Conservation (phyloP, 1,140 invertebrate genomes). For the Maniola jurtina region DNA sequence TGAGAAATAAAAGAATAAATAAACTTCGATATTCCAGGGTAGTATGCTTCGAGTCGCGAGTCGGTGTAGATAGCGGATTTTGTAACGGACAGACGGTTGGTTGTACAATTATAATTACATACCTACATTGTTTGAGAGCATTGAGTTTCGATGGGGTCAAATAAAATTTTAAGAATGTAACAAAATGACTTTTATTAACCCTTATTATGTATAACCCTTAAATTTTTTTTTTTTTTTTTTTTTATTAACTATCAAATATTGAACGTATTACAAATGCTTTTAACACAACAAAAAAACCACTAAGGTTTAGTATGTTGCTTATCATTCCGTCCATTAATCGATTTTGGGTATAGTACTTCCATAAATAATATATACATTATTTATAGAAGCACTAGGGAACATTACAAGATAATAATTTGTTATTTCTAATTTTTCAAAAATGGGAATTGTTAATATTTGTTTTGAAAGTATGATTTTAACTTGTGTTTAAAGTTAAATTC, state of each 20-base stretch:
- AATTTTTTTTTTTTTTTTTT: neutral
- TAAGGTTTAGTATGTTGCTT: too few relatives aligned
- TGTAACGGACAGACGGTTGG: constrained; percentile 60
- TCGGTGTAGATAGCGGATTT: constrained; percentile 55
- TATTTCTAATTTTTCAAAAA: too few relatives aligned
- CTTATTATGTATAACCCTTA: constrained; percentile 15
- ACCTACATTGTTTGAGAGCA: constrained; percentile 60
- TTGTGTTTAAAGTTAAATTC: too few relatives aligned
- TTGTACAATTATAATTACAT: constrained; percentile 36
- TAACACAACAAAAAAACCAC: too few relatives aligned
- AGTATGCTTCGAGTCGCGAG: constrained; percentile 40
- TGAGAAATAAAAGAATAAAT: neutral
- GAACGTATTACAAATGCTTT: too few relatives aligned
- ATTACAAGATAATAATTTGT: too few relatives aligned
- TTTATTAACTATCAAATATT: too few relatives aligned
- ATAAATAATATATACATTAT: too few relatives aligned
- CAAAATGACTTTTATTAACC: constrained; percentile 50
- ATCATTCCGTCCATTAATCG: too few relatives aligned
- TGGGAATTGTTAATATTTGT: too few relatives aligned
- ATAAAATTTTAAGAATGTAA: constrained; percentile 75
- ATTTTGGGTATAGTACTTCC: too few relatives aligned
- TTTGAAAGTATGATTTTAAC: neutral
- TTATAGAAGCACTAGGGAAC: too few relatives aligned
- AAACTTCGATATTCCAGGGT: constrained; percentile 25
- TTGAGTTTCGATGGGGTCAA: constrained; percentile 74